Evolutionary conservation across 2,888 invertebrate species (phyloP), one percentile per base, ranked within the genome.

Genomic region (Rapana venosa): DNA sequence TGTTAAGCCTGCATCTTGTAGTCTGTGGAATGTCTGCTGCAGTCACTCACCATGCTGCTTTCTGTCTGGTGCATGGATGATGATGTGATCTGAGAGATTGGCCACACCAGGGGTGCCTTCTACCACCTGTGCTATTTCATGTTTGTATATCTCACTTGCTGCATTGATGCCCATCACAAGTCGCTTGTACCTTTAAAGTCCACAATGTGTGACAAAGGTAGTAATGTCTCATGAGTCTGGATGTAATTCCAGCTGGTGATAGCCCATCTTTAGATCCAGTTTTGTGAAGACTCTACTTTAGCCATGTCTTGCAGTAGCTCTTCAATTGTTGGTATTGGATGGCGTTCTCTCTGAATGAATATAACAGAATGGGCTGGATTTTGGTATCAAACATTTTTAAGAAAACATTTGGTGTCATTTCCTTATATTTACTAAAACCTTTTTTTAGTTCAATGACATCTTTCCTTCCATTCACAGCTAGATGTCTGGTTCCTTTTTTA

Each of bases 361-460:
- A 92, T 15, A 92, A 74, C 32, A 93, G 30, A 36, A 93, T 90
- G 58, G 93, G 92, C 30, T 90, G 91, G n/a, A 90, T 87, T 30
- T 92, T 93, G 5, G 92, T 92, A 20, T 92, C 92, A n/a, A 91
- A 90, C 5, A 93, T 92, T 6, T 92, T 83, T 30, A 92, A 92
- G 58, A 30, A 32, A 26, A 84, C 84, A 47, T 26, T 56, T 6
- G 56, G 56, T 26, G 84, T 84, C n/a, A n/a, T 26, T 30, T n/a
- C n/a, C n/a, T n/a, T n/a, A n/a, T n/a, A n/a, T n/a, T n/a, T n/a
- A n/a, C n/a, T n/a, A n/a, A n/a, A n/a, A n/a, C 56, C 56, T 56
- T 84, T 56, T 8, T 56, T 56, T 84, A n/a, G 56, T 56, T 56
- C 56, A 30, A 84, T 56, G 84, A 84, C 56, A 56, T 84, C 84